Evolutionary conservation across 37 sponge, comb jelly and placozoan species (phyloP), one percentile per base, ranked within the genome.

Genomic region (Ianthella basta): DNA sequence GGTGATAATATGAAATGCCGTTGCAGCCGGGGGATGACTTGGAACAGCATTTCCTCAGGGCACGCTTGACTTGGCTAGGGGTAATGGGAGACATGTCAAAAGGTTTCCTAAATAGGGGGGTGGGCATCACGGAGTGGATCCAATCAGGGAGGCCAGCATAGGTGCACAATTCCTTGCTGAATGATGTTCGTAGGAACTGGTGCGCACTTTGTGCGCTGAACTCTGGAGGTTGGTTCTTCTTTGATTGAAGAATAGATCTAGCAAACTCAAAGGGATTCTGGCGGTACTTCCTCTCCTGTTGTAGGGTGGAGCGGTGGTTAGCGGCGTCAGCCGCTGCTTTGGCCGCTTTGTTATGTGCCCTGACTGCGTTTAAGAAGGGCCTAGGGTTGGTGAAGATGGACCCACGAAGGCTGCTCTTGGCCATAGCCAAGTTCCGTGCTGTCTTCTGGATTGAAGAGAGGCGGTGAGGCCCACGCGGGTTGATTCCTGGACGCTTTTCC

Each of bases 91-190:
- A 19, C 18, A 56, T 15, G 59, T 56, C 59, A 18, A 56, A 56
- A 56, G 15, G 59, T 15, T 15, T 19, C 15, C 16, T 56, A 19
- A 56, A 19, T 56, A 19, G 59, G 18, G 59, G 59, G 18, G 15
- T 56, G 15, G 59, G 59, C 59, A 56, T 56, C 59, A 56, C 59
- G 15, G 59, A 56, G 16, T 56, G 59, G 18, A 56, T 18, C 59
- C 59, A 56, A 56, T 56, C 59, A 19, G 59, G 59, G 18, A 56
- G 59, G 59, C 59, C 59, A 56, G 59, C 59, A 56, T 56, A 56
- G 16, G 59, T 19, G 18, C 59, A 56, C 16, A 15, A 19, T 56
- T 56, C 18, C 59, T 56, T 56, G 18, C 59, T 56, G 59, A 56
- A 56, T 18, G 59, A 56, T 56, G 15, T 18, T 56, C 59, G 59